phyloP scores from a whole-genome alignment of 2,888 invertebrate genomes.

The Callinectes sapidus region DNA sequence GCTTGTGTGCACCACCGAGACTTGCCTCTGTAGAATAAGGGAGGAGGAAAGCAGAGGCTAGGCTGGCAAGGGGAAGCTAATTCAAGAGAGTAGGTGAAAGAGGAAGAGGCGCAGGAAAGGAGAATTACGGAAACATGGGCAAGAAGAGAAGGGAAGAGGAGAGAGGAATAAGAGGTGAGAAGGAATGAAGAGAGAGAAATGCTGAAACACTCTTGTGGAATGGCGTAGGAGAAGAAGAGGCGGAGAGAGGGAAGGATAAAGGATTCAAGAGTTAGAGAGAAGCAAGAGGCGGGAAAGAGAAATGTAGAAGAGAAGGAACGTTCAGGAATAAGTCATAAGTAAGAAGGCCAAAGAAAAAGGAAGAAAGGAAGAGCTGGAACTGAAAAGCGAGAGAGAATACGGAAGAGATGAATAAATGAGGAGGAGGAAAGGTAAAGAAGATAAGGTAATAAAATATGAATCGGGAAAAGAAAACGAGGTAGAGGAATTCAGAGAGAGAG shows the following conservation, averaged over 20 bases:
- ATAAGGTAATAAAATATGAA: not conserved
- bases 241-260: not conserved
- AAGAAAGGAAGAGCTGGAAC: not conserved
- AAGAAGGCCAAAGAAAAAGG: not conserved
- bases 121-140: not conserved
- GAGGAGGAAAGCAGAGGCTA: not conserved
- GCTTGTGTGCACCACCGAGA: not conserved
- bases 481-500: not conserved
- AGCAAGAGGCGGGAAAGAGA: not conserved
- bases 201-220: not conserved
- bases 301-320: not conserved
- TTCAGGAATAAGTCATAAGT: not conserved
- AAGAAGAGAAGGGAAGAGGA: not conserved
- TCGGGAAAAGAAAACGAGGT: not conserved
- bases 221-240: not conserved
- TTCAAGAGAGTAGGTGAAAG: not conserved
- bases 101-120: not conserved
- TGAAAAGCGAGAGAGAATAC: not conserved
- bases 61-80: not conserved
- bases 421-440: not conserved
- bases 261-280: not conserved
- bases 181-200: not conserved
- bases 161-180: not conserved
- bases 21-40: not conserved
- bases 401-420: not conserved